Evolutionary conservation across 2,888 invertebrate species (phyloP).

Genomic region (Campoplex nolae): DNA sequence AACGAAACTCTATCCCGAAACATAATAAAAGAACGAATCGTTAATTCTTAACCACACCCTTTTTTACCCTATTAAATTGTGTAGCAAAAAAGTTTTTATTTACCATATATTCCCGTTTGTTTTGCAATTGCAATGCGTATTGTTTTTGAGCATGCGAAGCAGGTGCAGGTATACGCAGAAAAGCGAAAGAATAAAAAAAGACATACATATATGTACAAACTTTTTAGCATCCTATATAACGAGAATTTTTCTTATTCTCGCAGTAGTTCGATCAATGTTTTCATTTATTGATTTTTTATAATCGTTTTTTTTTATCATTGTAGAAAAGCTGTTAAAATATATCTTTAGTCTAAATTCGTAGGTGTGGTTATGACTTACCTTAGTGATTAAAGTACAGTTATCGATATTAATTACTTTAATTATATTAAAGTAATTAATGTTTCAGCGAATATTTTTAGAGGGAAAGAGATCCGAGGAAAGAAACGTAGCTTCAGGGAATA

Average conservation of each 20-base stretch:
- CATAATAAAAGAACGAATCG: constrained; percentile 47
- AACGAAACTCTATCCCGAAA: constrained; percentile 14
- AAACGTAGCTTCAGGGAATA: constrained; percentile 27
- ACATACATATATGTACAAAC: not conserved
- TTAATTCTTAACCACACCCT: constrained; percentile 52
- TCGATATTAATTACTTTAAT: too few relatives aligned
- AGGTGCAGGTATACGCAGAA: constrained; percentile 50
- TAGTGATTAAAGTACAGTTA: constrained; percentile 35
- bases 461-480: constrained; percentile 30
- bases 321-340: constrained; percentile 55
- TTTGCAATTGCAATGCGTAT: constrained; percentile 53
- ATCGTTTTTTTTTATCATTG: constrained; percentile 17
- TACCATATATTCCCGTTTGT: constrained; percentile 21
- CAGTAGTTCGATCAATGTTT: constrained; percentile 61
- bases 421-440: constrained; percentile 1
- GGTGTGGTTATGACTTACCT: constrained; percentile 65
- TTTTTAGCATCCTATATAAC: constrained; percentile 25
- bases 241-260: constrained; percentile 38
- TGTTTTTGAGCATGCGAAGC: constrained; percentile 57
- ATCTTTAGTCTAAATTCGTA: constrained; percentile 57
- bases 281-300: constrained; percentile 18
- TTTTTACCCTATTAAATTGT: constrained; percentile 25
- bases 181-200: constrained; percentile 19
- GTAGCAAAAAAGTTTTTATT: constrained; percentile 22
- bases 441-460: constrained; percentile 22